Base-by-base conservation (phyloP, 2,888 invertebrate species). In the Linnaemya tessellans region DNA sequence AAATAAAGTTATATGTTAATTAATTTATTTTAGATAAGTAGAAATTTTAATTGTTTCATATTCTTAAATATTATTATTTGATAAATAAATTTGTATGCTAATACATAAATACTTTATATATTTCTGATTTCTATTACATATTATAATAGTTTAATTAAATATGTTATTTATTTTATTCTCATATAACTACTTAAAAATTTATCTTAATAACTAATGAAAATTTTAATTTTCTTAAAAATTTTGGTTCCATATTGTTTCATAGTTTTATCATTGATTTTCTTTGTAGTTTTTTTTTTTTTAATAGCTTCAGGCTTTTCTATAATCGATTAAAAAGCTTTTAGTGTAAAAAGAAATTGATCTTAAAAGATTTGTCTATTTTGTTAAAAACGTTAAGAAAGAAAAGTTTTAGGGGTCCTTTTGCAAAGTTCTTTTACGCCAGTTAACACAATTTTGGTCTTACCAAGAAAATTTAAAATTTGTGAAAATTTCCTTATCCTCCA, bases 201-300 rank as follows among this genome's bases (percentile, higher is more conserved):
- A 70, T 35, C 58, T 38, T 85, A 71, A 82, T 70, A 79, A 67
- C 74, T 82, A 85, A 41, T 35, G 74, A 78, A 81, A 85, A 80
- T 79, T 58, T 78, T 38, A 73, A 73, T 68, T 79, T 74, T 79
- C 70, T 79, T 79, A 70, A 85, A 81, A 81, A 65, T 41, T 58
- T 85, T 85, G 85, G 85, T 70, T 85, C 84, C 85, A 85, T 74
- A 65, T 74, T 70, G 82, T 85, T 85, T 64, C 85, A 85, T 79
- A 82, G 79, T 81, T 71, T 70, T 62, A 68, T 79, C 70, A 79
- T 43, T 78, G 43, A 60, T 77, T 80, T 80, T 77, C 22, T 78
- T 70, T 56, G 22, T 80, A 43, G 54, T 35, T 58, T 41, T 35
- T 35, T 18, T 78, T 43, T 22, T 35, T 41, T 51, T n/a, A n/a